phyloP scores from a whole-genome alignment of 2,797 vertebrate genomes.

The Sylvia borin region DNA sequence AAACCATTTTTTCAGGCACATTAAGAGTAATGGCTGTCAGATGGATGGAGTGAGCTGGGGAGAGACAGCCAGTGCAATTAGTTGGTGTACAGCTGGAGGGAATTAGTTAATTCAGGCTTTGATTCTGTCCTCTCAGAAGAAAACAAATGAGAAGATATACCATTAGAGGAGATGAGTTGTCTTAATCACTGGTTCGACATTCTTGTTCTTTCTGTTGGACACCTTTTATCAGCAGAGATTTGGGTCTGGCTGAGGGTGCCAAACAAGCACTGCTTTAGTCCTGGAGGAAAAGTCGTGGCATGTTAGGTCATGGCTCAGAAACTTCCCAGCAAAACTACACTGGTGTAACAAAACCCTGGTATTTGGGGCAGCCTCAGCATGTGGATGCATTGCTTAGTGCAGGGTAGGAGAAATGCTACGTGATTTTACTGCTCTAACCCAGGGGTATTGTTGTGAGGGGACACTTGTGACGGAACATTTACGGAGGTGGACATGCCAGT shows the following conservation, averaged over 20 bases:
- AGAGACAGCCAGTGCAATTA: conserved; percentile 31
- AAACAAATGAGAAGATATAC: conserved; percentile 25
- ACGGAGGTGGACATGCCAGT: background rate
- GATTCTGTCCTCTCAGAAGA: conserved; percentile 33
- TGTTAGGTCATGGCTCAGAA: background rate
- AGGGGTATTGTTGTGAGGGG: background rate
- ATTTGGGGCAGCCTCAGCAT: rapidly evolving
- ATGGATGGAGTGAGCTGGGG: background rate
- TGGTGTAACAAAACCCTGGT: rapidly evolving
- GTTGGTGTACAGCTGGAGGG: background rate
- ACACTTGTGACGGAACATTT: background rate
- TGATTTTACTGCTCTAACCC: background rate
- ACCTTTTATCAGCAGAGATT: background rate
- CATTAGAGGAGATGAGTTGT: background rate
- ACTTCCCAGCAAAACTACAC: background rate
- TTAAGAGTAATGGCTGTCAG: background rate
- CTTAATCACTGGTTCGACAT: conserved; percentile 1
- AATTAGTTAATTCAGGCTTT: conserved; percentile 43
- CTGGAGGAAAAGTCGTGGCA: background rate
- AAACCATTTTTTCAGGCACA: background rate
- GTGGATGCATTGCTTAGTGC: background rate
- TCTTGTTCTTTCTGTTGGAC: conserved; percentile 12
- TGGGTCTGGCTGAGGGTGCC: background rate
- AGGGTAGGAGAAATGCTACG: background rate
- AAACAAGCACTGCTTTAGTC: background rate